Base-by-base conservation (phyloP, 2,797 vertebrate species). In the Crax fasciolata region DNA sequence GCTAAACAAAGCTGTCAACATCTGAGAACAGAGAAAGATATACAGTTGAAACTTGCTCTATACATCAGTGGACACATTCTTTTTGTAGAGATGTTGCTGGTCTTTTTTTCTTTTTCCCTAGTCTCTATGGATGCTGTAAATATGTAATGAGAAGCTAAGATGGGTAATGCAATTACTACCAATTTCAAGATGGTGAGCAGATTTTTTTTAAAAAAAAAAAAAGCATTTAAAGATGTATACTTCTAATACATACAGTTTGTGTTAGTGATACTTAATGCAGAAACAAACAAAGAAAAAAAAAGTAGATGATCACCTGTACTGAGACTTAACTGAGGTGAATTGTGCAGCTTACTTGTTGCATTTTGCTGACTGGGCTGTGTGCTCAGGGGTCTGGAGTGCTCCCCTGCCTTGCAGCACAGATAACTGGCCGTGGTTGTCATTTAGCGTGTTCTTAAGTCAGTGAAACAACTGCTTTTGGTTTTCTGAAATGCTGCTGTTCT, bases 1-100 rank as follows among this genome's bases (percentile, higher is more conserved):
- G 55, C 58, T 66, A 86, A 85, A 93, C 61, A 84, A 83, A 94
- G 54, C 76, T 91, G 84, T 92, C 84, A 85, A 19, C 54, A 51
- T 85, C 59, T 90, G 85, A 90, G 51, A 59, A 72, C 6, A 93
- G 65, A 14, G 30, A 38, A 79, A 84, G 74, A 52, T 78, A 54
- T 67, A 41, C 10, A 63, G 57, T 65, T 67, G 82, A 89, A 87
- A 72, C 46, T 28, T 46, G 51, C 41, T 77, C 65, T 70, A 0
- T 62, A 19, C 70, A 30, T 8, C 63, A 46, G 52, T 13, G 39
- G 44, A 41, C 55, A 73, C 55, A 21, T 78, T 41, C 17, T 35
- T 82, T 85, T 84, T 62, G 65, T 38, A 73, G 63, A 94, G 25
- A 16, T 78, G 24, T 35, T 66, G 1, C 24, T 52, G 27, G 14